A percentile compares a stretch with the other conserved stretches of the same genome.
Conservation (phyloP, 1,140 invertebrate genomes). For the Drosophila suzukii region DNA sequence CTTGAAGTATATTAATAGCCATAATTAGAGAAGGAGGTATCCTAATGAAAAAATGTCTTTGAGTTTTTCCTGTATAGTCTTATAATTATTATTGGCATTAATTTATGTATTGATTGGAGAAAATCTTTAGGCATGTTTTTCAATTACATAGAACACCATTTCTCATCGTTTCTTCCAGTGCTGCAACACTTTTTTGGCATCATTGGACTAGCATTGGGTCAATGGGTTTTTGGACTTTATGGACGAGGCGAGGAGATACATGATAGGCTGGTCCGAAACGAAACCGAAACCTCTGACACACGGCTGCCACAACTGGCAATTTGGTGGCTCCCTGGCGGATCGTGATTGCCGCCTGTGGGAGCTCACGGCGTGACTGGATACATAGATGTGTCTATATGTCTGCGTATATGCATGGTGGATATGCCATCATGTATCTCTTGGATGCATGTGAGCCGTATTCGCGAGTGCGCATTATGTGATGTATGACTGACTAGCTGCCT, state of each 20-base stretch:
- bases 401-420: neutral
- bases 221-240: neutral
- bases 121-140: neutral
- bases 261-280: neutral
- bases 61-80: too few species aligned
- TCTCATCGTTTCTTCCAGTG: neutral
- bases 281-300: slow-evolving; percentile 20
- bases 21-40: too few species aligned
- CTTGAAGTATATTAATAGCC: too few species aligned
- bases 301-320: slow-evolving; percentile 41
- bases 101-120: too few species aligned
- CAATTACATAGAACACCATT: neutral
- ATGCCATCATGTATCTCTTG: slow-evolving; percentile 1
- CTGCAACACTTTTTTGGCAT: slow-evolving; percentile 11
- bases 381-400: neutral
- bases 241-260: neutral
- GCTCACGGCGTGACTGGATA: slow-evolving; percentile 35
- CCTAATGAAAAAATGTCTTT: too few species aligned
- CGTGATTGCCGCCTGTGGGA: slow-evolving; percentile 65
- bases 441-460: slow-evolving; percentile 17
- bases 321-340: slow-evolving; percentile 22
- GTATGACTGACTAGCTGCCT: slow-evolving; percentile 30
- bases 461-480: slow-evolving; percentile 40
- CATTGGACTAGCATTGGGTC: slow-evolving; percentile 17
- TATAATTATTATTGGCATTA: too few species aligned